A percentile compares a stretch with the other conserved stretches of the same genome.
Conservation (phyloP, 2,888 invertebrate genomes). For the Oligia strigilis region DNA sequence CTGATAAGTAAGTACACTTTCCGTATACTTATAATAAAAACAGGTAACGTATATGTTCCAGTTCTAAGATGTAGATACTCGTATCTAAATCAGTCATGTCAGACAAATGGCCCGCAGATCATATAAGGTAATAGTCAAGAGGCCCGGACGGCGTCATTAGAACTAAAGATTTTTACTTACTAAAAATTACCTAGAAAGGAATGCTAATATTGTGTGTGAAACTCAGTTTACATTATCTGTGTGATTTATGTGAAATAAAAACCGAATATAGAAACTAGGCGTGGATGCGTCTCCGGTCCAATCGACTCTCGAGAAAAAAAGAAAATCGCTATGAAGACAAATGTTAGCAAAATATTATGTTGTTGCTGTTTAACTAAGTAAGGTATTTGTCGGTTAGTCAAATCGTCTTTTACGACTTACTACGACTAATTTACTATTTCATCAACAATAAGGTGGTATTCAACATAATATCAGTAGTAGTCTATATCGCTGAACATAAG, state of each 20-base stretch:
- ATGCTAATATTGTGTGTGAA: not conserved
- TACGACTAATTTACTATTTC: not conserved
- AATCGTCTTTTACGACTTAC: not conserved
- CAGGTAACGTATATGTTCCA: not conserved
- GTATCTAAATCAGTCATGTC: not conserved
- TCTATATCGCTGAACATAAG: not conserved
- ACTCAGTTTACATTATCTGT: no score
- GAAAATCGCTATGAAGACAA: not conserved
- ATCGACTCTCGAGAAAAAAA: not conserved
- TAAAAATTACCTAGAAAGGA: not conserved
- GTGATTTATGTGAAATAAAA: not conserved
- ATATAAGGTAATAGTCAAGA: not conserved
- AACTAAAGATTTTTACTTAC: not conserved
- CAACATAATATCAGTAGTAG: not conserved
- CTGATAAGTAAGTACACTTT: not conserved
- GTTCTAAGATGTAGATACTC: not conserved
- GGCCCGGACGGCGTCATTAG: not conserved
- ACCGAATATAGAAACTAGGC: not conserved
- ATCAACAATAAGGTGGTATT: not conserved
- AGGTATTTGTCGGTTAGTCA: not conserved
- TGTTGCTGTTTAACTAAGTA: not conserved
- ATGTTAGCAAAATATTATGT: not conserved
- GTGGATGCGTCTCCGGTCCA: not conserved
- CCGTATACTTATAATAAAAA: not conserved
- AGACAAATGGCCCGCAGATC: not conserved